Base-by-base conservation (phyloP, 2,888 invertebrate species). In the Lymantria monacha region DNA sequence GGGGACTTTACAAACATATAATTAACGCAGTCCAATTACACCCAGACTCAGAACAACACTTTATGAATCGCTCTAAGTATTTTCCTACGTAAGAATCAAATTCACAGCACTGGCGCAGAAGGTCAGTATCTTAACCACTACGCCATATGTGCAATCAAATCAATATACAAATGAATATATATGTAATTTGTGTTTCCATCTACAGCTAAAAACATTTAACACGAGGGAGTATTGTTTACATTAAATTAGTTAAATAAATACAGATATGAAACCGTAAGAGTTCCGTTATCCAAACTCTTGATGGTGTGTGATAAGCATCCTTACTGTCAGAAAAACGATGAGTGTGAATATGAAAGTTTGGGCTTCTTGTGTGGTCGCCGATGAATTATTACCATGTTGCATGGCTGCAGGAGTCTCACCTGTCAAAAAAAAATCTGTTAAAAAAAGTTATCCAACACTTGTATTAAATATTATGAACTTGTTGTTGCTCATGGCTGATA, bases 391-490 rank as follows among this genome's bases (percentile, higher is more conserved):
- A 42, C 94, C 94, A 64, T 94, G 94, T 69, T 95, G 94, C 94
- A 95, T 95, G 0, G 95, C 95, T 30, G 95, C 95, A 57, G 94
- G 94, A 40, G 94, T 94, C 76, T 95, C 95, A 79, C 94, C 95
- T 95, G 92, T 8, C 52, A 70, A 71, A 71, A 74, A 61, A 59
- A 12, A 30, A 11, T 1, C 38, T 38, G 8, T 22, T 22, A n/a
- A n/a, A n/a, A n/a, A n/a, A n/a, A n/a, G n/a, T n/a, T n/a, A n/a
- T n/a, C n/a, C n/a, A n/a, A n/a, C n/a, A n/a, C n/a, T n/a, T n/a
- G n/a, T n/a, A n/a, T n/a, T n/a, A n/a, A n/a, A n/a, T n/a, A n/a
- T n/a, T n/a, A n/a, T n/a, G n/a, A n/a, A n/a, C n/a, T n/a, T n/a
- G n/a, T n/a, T n/a, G n/a, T n/a, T n/a, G n/a, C n/a, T n/a, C n/a